Evolutionary conservation across 2,113 vertebrate genomes (phyloP), one percentile per base, ranked within the genome.

Genomic region (Nematolebias whitei): DNA sequence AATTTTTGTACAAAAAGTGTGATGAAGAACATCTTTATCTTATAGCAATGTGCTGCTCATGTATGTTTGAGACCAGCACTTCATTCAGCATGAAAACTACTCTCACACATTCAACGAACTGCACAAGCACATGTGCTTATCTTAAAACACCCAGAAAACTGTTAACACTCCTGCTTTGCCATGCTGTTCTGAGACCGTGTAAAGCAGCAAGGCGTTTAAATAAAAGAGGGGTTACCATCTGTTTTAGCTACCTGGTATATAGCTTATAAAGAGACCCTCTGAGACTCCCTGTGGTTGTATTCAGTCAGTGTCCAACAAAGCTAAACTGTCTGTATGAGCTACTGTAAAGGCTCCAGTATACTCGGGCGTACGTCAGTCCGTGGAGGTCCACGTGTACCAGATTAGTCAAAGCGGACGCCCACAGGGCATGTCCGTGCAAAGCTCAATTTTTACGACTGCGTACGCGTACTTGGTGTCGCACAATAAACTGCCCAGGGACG

Each of bases 201-300:
- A 26, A 74, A 57, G 70, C 61, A 76, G 71, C 50, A 26, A 80
- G 7, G 38, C 47, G 50, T 61, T 68, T 57, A 67, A 83, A 48
- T 12, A 61, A 60, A 66, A 80, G 75, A 40, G 29, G 18, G 48
- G 56, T 74, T 69, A 75, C 78, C 82, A 81, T 87, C 77, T 83
- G 77, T 54, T 83, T 69, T 59, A 45, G 55, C 48, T 53, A 40
- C 55, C 29, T 53, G 59, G 48, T 59, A 68, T 72, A 48, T 43
- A 62, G 50, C 16, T 61, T 52, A 68, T 59, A 61, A 69, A 55
- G 47, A 73, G 55, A 74, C 72, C 26, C 83, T 59, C 35, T 61
- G 77, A 68, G 82, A 74, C 62, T 55, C 44, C 54, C 74, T 12
- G 23, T n/a, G 41, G 71, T 57, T 65, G 57, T 45, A 48, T 48